Evolutionary conservation across 1,140 invertebrate genomes (phyloP).

Genomic region (Epicauta chinensis): DNA sequence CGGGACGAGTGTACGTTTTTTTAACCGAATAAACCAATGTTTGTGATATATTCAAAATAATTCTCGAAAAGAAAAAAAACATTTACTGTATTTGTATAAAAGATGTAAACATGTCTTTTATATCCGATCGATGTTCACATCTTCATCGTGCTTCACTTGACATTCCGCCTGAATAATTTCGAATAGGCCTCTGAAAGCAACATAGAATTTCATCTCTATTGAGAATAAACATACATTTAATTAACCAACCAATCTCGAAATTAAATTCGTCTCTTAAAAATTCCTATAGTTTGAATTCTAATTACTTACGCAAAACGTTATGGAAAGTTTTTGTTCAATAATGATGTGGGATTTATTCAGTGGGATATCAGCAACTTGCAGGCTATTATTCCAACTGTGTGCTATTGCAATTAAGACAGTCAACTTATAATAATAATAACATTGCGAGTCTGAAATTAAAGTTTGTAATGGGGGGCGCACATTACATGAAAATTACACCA

Average conservation of each 20-base stretch:
- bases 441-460: slow-evolving; percentile 25
- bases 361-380: slow-evolving; percentile 26
- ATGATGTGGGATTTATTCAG: slow-evolving; percentile 20
- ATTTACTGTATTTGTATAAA: slow-evolving; percentile 7
- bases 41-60: slow-evolving; percentile 17
- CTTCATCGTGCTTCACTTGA: slow-evolving; percentile 16
- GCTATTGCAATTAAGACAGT: slow-evolving; percentile 33
- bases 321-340: too few species aligned
- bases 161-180: slow-evolving; percentile 10
- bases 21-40: slow-evolving; percentile 2
- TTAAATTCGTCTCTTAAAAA: too few species aligned
- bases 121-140: slow-evolving; percentile 17
- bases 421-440: slow-evolving; percentile 35
- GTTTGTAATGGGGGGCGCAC: slow-evolving; percentile 24
- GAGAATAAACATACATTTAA: too few species aligned
- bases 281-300: too few species aligned
- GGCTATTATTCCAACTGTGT: slow-evolving; percentile 18
- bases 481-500: slow-evolving; percentile 32
- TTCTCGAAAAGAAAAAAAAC: slow-evolving; percentile 6
- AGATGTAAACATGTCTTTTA: slow-evolving; percentile 18
- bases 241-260: too few species aligned
- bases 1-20: not conserved
- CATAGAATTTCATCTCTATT: slow-evolving; percentile 8
- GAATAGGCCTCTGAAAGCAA: slow-evolving; percentile 13
- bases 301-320: too few species aligned